Percentiles rank a stretch among this genome's conserved stretches.
These are phyloP conservation scores for Decapterus maruadsi DNA, from an alignment of 2,797 vertebrate species.

Conservation along the genomic window DNA sequence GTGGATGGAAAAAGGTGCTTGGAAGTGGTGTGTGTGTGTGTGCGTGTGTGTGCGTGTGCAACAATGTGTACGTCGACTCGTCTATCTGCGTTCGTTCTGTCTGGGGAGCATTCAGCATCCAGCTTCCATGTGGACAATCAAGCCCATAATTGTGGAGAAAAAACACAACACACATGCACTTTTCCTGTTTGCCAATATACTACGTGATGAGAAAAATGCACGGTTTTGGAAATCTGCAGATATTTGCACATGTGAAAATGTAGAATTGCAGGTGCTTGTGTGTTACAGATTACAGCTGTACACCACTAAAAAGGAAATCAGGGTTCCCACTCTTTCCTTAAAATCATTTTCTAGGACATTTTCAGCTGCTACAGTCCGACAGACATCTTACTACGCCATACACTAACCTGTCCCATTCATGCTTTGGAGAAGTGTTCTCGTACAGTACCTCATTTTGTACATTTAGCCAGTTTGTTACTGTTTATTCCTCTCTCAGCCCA, in stretches of 20 bases:
- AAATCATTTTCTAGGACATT: no score
- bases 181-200: slow-evolving; percentile 9
- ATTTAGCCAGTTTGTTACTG: no score
- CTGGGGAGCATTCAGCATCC: slow-evolving; percentile 31
- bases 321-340: no score
- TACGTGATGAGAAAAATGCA: not conserved
- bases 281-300: not conserved
- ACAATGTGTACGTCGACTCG: slow-evolving; percentile 27
- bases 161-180: not conserved
- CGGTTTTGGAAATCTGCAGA: not conserved
- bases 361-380: no score
- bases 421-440: no score
- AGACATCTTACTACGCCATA: no score
- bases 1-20: slow-evolving; percentile 31
- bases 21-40: slow-evolving; percentile 35
- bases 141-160: not conserved
- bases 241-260: not conserved
- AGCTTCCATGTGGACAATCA: slow-evolving; percentile 11
- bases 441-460: no score
- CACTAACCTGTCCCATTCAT: no score
- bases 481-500: no score
- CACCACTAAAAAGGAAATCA: no score
- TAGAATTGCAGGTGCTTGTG: not conserved
- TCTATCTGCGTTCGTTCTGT: slow-evolving; percentile 38
- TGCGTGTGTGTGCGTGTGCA: no score